phyloP scores from a whole-genome alignment of 1,140 invertebrate species.

The Zaprionus inermis region DNA sequence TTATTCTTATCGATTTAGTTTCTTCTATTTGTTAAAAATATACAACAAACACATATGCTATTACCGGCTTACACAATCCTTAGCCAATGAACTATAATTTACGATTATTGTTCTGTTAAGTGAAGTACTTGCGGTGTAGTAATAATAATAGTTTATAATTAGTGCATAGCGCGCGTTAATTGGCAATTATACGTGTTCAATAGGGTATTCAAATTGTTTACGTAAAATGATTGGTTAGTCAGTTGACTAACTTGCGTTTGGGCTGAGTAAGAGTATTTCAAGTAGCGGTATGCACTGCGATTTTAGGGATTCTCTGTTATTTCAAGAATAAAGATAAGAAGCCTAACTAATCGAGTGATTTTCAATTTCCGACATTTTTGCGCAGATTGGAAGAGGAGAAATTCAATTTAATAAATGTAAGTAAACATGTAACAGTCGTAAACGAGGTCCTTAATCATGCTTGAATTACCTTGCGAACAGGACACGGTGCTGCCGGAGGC shows the following conservation, averaged over 20 bases:
- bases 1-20: neutral
- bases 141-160: neutral
- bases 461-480: constrained; percentile 85
- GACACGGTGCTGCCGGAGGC: constrained; percentile 95
- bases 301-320: neutral
- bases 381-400: constrained; percentile 92
- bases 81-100: neutral
- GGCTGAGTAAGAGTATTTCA: neutral
- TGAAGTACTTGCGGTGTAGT: neutral
- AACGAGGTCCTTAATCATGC: constrained; percentile 1
- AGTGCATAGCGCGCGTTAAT: neutral
- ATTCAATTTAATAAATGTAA: constrained; percentile 94
- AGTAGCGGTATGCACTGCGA: neutral
- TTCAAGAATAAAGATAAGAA: neutral
- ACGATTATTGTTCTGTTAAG: neutral
- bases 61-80: neutral
- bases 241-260: too few relatives aligned
- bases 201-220: too few relatives aligned
- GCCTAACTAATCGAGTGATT: constrained; percentile 11
- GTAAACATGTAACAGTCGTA: constrained; percentile 78
- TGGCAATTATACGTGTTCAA: neutral
- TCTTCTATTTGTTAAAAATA: neutral
- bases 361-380: constrained; percentile 73
- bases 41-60: too few relatives aligned
- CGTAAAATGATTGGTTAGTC: too few relatives aligned